Base-by-base conservation (phyloP, 2,888 invertebrate species). In the Spicauda simplicius region DNA sequence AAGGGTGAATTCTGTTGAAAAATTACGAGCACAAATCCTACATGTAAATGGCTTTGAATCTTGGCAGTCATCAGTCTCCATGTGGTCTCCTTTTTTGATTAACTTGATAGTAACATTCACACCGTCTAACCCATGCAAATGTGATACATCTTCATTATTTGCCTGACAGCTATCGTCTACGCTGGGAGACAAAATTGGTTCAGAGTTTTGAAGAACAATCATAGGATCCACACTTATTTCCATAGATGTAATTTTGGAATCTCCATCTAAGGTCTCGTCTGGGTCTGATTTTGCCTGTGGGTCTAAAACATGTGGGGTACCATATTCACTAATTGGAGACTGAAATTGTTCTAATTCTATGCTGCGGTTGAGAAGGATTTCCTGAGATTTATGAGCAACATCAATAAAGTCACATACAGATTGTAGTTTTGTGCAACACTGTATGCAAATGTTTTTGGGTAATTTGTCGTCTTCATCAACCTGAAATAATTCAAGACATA, bases 221-320 rank as follows among this genome's bases (percentile, higher is more conserved):
- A 96, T 95, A 5, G 96, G 96, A 81, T 96, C 96, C 0, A 96
- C 94, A 79, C 94, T 94, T 0, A 96, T 94, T 88, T 96, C 96
- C 94, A 96, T 94, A 86, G 95, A 94, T 62, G 93, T 94, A 61
- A 88, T 83, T 79, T 80, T 82, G 33, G 55, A 64, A 12, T 85
- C 85, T 73, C 81, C 80, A 60, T 82, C 82, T 58, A 57, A 71
- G 53, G 63, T 57, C 4, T 73, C 70, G 65, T 78, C 80, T 2
- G 71, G 33, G 55, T 81, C 79, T 19, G 73, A 69, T 64, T 80
- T 76, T 10, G 18, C 8, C n/a, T 50, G 50, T 18, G 50, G 18
- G 10, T 50, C 18, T 50, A 50, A 5, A 18, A 11, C 3, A 18
- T 16, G 50, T 18, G 10, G 10, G 50, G 16, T 50, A 50, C 2